Evolutionary conservation across 1,140 invertebrate genomes (phyloP).

Genomic region (Hyposmocoma kahamanoa): DNA sequence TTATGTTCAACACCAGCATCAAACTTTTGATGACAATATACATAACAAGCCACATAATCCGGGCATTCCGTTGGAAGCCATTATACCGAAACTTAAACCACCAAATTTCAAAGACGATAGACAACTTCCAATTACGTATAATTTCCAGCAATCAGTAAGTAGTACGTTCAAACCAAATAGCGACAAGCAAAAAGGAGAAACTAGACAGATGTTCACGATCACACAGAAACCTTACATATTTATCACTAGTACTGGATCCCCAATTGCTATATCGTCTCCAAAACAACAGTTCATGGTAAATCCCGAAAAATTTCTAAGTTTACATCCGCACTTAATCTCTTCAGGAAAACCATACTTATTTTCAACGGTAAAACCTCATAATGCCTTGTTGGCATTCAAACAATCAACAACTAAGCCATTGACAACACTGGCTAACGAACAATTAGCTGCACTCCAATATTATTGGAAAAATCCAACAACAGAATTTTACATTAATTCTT

Average conservation of each 20-base stretch:
- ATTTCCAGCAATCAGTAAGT: slow-evolving; percentile 34
- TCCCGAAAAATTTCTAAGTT: slow-evolving; percentile 25
- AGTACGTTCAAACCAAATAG: slow-evolving; percentile 19
- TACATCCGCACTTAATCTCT: slow-evolving; percentile 24
- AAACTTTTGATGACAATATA: slow-evolving; percentile 19
- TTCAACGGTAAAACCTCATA: slow-evolving; percentile 35
- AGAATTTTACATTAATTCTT: slow-evolving; percentile 27
- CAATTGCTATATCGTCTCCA: slow-evolving; percentile 29
- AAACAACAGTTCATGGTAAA: slow-evolving; percentile 35
- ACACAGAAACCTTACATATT: slow-evolving; percentile 38
- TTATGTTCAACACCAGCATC: slow-evolving; percentile 7
- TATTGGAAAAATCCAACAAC: slow-evolving; percentile 48
- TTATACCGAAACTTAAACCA: slow-evolving; percentile 42
- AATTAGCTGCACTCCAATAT: slow-evolving; percentile 45
- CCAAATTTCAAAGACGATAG: slow-evolving; percentile 62
- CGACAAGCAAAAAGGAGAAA: slow-evolving; percentile 20
- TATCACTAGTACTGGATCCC: slow-evolving; percentile 28
- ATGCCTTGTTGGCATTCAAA: slow-evolving; percentile 24
- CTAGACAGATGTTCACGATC: slow-evolving; percentile 19
- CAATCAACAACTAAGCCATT: slow-evolving; percentile 48
- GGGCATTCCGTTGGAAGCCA: slow-evolving; percentile 22
- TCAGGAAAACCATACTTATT: slow-evolving; percentile 38
- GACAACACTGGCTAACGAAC: slow-evolving; percentile 43
- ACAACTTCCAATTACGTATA: slow-evolving; percentile 48
- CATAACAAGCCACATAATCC: slow-evolving; percentile 17